Evolutionary conservation across 2,888 invertebrate species (phyloP).

Genomic region (Halictus ligatus): DNA sequence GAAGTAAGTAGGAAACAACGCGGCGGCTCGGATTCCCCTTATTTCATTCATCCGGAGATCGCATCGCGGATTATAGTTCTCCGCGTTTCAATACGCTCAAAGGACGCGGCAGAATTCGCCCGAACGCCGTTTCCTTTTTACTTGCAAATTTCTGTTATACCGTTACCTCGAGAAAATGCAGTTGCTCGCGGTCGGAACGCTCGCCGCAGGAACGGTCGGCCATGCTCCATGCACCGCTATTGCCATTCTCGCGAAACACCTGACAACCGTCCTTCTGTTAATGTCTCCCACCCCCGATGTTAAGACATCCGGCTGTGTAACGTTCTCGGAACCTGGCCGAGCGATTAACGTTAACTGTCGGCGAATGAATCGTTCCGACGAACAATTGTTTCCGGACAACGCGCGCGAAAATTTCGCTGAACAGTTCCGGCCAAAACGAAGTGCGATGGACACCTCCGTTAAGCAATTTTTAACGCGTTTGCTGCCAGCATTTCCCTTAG

Average conservation of each 20-base stretch:
- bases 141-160: constrained; percentile 48
- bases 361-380: constrained; percentile 18
- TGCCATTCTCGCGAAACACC: constrained; percentile 27
- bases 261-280: constrained; percentile 6
- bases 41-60: constrained; percentile 6
- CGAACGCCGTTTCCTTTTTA: constrained; percentile 32
- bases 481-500: not conserved
- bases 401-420: not conserved
- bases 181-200: constrained; percentile 37
- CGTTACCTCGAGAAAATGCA: constrained; percentile 26
- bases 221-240: constrained; percentile 17
- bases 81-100: not conserved
- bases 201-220: constrained; percentile 37
- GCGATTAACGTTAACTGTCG: constrained; percentile 17
- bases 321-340: not conserved
- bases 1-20: not conserved
- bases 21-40: constrained; percentile 9
- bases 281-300: constrained; percentile 3
- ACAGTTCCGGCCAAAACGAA: not conserved
- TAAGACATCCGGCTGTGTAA: not conserved
- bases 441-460: not conserved
- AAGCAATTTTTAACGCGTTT: not conserved
- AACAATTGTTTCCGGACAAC: not conserved
- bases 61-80: constrained; percentile 7
- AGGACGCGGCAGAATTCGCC: not conserved